Base-by-base conservation (phyloP, 2,888 invertebrate genomes). In the Drosophila tripunctata region DNA sequence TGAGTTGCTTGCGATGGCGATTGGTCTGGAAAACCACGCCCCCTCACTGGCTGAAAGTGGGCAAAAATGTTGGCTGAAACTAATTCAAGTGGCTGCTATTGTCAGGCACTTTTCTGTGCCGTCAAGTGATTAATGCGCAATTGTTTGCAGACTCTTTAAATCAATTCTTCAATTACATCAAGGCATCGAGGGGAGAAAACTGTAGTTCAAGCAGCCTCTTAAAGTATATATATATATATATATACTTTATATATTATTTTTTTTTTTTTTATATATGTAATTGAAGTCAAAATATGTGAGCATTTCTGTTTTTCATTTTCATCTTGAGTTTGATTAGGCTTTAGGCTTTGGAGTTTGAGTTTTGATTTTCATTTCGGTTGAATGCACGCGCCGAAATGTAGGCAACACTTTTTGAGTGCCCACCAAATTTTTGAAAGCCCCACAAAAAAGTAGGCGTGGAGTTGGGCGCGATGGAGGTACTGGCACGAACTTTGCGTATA, bases 101-200 rank as follows among this genome's bases (percentile, higher is more conserved):
- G 67, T 52, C 60, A 62, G 62, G 41, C 54, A 15, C 43, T 21
- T 27, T 55, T 47, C 55, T 27, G 41, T 51, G 15, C 36, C 41
- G 19, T 35, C 63, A 58, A 70, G 52, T 79, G 81, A 78, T 80
- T 80, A 78, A 79, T 79, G 81, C 75, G 69, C 81, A 78, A 79
- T 79, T 79, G 78, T 78, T 79, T 80, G 73, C 79, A 81, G 78
- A 55, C 73, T 61, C 66, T 66, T 63, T 43, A 68, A 80, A 76
- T 67, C 66, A 62, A 71, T 70, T 64, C 64, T 56, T 55, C 78
- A 79, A 80, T 79, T 75, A 78, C 75, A n/a, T 65, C 48, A 67
- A 65, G 8, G 44, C 10, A 5, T 2, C n/a, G 19, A 15, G 43
- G 51, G 38, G 15, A n/a, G 22, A 36, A 22, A 8, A 30, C 19